Evolutionary conservation across 2,888 invertebrate species (phyloP), one percentile per base, ranked within the genome.

Genomic region (Psylliodes chrysocephalus): DNA sequence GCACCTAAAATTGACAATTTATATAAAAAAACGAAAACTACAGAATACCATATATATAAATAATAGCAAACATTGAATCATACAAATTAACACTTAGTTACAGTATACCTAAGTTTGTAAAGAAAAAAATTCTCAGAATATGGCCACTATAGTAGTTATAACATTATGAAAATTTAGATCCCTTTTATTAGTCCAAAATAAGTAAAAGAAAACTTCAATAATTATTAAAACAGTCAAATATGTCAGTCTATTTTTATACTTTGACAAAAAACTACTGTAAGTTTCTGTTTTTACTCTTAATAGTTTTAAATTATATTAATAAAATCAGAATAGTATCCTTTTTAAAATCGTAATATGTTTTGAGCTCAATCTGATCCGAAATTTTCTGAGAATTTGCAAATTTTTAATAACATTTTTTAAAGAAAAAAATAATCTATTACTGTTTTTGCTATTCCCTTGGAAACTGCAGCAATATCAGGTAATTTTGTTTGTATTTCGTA

Each of bases 401-500:
- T 22, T 22, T 19, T 8, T 17, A 2, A 17, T 15, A 49, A 57
- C 38, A 51, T 35, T 14, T 53, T 42, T 12, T 1, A 30, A 33
- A 25, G 2, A 33, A 57, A 57, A n/a, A 46, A 49, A 33, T 57
- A 57, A 57, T 35, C 35, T 2, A 35, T 12, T 35, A 14, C 18
- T 7, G 30, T 40, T 38, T 42, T 64, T 69, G 72, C 70, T 66
- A 63, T 62, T 72, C 72, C 71, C 70, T 71, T 67, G 76, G 76
- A 76, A 76, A 73, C 72, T 74, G 74, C 75, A 74, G 75, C 76
- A 77, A 73, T 73, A 73, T 63, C 71, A 77, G 76, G 77, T 77
- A 77, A 76, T 63, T 67, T 70, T 67, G 59, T 53, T 53, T 53
- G 25, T 14, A 15, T 4, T 19, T 19, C 18, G 17, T 35, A 35